Base-by-base conservation (phyloP, 2,113 vertebrate genomes). In the Athene cunicularia region DNA sequence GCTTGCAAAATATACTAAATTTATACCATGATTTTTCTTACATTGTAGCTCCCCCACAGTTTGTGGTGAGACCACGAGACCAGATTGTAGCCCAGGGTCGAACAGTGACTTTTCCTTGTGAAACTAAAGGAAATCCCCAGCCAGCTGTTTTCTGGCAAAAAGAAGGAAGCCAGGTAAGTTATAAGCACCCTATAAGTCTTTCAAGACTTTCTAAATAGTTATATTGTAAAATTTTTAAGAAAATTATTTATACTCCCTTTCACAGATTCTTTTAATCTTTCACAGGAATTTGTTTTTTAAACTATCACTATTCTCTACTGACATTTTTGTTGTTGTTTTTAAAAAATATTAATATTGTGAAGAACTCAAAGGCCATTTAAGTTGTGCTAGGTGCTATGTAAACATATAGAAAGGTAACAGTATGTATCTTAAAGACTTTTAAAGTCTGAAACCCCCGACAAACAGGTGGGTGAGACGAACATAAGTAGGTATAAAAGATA, bases 91-190 rank as follows among this genome's bases (percentile, higher is more conserved):
- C 99, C 70, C 99, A 99, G 96, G 99, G 99, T 62, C 99, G 99
- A 75, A 99, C 98, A 9, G 99, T 99, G 93, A 99, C 99, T 83
- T 99, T 99, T 97, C 99, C 99, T 33, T 99, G 99, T 97, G 99
- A 99, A 98, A 99, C 99, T 73, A 99, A 99, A 98, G 99, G 99
- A 94, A 99, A 99, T 95, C 99, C 99, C 33, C 99, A 99, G 87
- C 99, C 99, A 72, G 99, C 99, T 53, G 99, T 99, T 80, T 99
- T 99, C 98, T 99, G 99, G 99, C 99, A 99, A 97, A 99, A 99
- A 95, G 99, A 99, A 97, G 99, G 99, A 83, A 99, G 99, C 93
- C 99, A 99, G 99, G 99, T 99, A 97, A 98, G 98, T 96, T 80
- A 63, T 56, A 67, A 52, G 35, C 11, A 53, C 3, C 9, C 16